A percentile compares a stretch with the other conserved stretches of the same genome.
These are phyloP conservation scores for Bedellia somnulentella DNA, from an alignment of 2,888 invertebrate genomes.

Conservation along the genomic window DNA sequence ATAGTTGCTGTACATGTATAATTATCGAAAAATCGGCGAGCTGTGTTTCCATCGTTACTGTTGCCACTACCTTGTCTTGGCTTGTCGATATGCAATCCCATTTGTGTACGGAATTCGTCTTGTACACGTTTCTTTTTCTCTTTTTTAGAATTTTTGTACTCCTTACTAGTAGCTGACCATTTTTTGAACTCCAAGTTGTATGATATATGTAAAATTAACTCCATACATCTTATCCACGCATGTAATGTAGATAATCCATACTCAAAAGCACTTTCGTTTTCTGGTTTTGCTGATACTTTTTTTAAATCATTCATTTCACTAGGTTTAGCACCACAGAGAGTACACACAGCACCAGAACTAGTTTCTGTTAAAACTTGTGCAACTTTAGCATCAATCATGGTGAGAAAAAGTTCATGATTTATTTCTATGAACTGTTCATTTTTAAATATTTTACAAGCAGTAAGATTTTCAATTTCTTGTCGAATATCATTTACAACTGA, in stretches of 20 bases:
- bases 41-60: constrained; percentile 9
- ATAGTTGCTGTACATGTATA: constrained; percentile 12
- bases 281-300: constrained; percentile 9
- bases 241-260: constrained; percentile 18
- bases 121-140: constrained; percentile 7
- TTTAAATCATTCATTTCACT: constrained; percentile 18
- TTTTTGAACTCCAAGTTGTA: constrained; percentile 18
- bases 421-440: constrained; percentile 11
- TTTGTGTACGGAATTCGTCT: constrained; percentile 8
- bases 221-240: constrained; percentile 16
- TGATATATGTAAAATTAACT: constrained; percentile 17
- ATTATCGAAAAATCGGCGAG: constrained; percentile 14
- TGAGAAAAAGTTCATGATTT: constrained; percentile 13
- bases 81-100: constrained; percentile 9
- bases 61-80: constrained; percentile 10
- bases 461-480: no score
- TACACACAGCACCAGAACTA: constrained; percentile 17
- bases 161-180: constrained; percentile 12
- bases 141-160: constrained; percentile 10
- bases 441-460: no score
- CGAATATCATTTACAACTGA: no score
- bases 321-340: constrained; percentile 17
- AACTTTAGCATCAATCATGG: constrained; percentile 20
- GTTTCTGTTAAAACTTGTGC: constrained; percentile 19
- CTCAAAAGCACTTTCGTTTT: constrained; percentile 9